Conservation (phyloP, 2,797 vertebrate genomes). For the Nyctibius grandis region DNA sequence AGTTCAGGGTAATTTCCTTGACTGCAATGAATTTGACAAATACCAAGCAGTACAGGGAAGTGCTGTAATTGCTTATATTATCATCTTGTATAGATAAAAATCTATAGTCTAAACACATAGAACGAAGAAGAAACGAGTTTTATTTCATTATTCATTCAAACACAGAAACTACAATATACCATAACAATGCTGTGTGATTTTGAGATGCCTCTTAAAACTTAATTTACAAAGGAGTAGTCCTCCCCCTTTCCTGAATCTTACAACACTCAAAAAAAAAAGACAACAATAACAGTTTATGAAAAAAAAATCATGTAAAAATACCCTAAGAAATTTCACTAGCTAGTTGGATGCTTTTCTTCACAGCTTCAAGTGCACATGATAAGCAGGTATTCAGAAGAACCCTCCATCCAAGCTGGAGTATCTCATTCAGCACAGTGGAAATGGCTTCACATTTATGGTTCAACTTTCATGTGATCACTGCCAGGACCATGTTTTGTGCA, state of each 20-base stretch:
- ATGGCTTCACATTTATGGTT: background rate
- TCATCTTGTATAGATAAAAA: background rate
- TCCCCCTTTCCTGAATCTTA: background rate
- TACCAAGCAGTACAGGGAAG: background rate
- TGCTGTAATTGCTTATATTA: background rate
- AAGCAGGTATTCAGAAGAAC: background rate
- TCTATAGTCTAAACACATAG: background rate
- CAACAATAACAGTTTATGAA: background rate
- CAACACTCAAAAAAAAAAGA: background rate
- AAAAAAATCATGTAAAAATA: background rate
- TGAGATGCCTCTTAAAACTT: background rate
- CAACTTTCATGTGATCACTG: background rate
- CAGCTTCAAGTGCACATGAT: background rate
- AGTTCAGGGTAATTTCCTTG: background rate
- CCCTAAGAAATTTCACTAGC: background rate
- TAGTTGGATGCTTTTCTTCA: background rate
- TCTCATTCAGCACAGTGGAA: background rate
- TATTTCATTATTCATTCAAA: background rate
- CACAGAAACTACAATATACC: background rate
- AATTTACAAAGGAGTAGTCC: background rate
- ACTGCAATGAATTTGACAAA: background rate
- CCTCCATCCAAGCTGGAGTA: background rate
- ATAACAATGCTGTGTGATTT: background rate
- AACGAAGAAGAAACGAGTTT: background rate
- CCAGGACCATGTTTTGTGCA: background rate